Evolutionary conservation across 2,797 vertebrate genomes (phyloP).

Genomic region (Falco rusticolus): DNA sequence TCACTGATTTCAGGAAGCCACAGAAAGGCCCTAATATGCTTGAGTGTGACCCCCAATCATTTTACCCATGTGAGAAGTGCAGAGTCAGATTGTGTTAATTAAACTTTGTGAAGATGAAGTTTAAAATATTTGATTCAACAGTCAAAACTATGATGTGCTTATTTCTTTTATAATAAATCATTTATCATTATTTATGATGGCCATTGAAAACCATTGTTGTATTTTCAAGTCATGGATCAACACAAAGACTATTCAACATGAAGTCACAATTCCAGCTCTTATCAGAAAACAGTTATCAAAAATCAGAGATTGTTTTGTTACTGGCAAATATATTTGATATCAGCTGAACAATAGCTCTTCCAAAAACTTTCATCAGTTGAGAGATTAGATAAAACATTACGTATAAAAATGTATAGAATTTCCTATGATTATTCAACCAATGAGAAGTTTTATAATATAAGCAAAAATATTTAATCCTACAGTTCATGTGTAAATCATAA

Average conservation of each 20-base stretch:
- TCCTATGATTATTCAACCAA: not conserved
- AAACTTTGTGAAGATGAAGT: not conserved
- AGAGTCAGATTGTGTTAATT: not conserved
- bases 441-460: not conserved
- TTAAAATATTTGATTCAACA: not conserved
- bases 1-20: not conserved
- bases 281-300: not conserved
- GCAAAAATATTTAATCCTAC: not conserved
- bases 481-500: not conserved
- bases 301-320: not conserved
- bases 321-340: not conserved
- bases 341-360: not conserved
- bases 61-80: rapidly evolving
- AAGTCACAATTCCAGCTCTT: not conserved
- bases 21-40: not conserved
- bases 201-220: not conserved
- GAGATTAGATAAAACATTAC: not conserved
- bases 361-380: not conserved
- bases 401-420: not conserved
- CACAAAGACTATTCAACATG: not conserved
- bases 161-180: not conserved
- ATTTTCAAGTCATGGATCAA: not conserved
- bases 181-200: no score
- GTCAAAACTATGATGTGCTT: not conserved
- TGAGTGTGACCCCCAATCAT: not conserved